Evolutionary conservation across 2,888 invertebrate species (phyloP), one percentile per base, ranked within the genome.

Genomic region (Oscheius onirici): DNA sequence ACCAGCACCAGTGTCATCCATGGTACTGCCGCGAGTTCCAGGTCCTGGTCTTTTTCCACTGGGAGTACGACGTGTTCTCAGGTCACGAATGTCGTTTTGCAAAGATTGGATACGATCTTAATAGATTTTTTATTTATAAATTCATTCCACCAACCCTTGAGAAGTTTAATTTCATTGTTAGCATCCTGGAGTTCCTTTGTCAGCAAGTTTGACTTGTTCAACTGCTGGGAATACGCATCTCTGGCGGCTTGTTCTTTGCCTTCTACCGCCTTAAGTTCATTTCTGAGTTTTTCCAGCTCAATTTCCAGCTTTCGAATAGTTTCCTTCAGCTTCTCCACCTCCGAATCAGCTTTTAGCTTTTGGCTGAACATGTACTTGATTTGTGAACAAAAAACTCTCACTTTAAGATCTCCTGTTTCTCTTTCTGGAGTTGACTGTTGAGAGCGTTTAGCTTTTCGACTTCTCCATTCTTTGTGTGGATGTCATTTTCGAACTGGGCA

Each of bases 341-440:
- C 83, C 17, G 75, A 80, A 41, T 86, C 86, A 17, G 83, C 60
- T 66, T 87, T 86, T 66, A 80, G 78, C 41, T 86, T 86, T 44
- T 82, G 82, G 58, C 82, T 86, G 61, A 73, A 84, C 81, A 41
- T 26, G 6, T 2, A 17, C 11, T 52, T 24, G 5, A 11, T n/a
- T 15, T 41, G 20, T 57, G 20, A 41, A 41, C 17, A n/a, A 52
- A 52, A 3, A 13, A 49, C 8, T 28, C 22, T 54, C 58, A 84
- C 84, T 81, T 81, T 26, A 84, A 75, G 60, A 84, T 77, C 8
- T 86, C 86, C 60, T 86, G 83, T 61, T 84, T 84, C 70, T 86
- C 86, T 55, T 80, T 79, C 70, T 86, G 85, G 20, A 86, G 80
- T 46, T 81, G 77, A 52, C 81, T 80, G 68, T 86, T 86, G 57